phyloP scores from a whole-genome alignment of 2,113 vertebrate genomes.

The Ginglymostoma cirratum region DNA sequence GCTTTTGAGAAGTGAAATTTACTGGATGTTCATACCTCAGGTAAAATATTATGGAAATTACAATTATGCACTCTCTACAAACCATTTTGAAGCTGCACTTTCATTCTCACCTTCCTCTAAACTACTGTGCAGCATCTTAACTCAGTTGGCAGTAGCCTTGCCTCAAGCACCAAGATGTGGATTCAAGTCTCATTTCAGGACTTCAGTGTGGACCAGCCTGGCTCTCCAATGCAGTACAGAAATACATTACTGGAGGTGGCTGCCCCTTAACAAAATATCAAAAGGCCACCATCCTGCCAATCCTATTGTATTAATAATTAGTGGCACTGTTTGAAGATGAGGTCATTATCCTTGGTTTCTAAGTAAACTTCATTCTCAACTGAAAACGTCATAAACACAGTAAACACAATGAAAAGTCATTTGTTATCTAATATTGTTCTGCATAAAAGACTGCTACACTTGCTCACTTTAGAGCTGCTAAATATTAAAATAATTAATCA shows the following conservation, averaged over 20 bases:
- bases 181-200: neutral
- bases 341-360: no score
- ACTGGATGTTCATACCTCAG: neutral
- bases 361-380: no score
- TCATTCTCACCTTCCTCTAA: neutral
- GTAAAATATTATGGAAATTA: neutral
- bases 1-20: neutral
- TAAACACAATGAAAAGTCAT: neutral
- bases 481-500: neutral
- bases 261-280: neutral
- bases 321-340: no score
- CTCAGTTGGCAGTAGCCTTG: neutral
- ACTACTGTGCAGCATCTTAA: neutral
- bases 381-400: neutral
- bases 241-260: neutral
- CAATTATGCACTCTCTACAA: no score
- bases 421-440: neutral
- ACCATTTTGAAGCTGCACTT: neutral
- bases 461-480: neutral
- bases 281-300: no score
- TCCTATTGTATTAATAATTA: no score
- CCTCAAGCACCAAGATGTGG: neutral
- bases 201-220: neutral
- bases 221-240: neutral
- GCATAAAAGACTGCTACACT: neutral